A percentile compares a stretch with the other conserved stretches of the same genome.
Conservation (phyloP, 2,797 vertebrate species). For the Dicrostonyx torquatus region DNA sequence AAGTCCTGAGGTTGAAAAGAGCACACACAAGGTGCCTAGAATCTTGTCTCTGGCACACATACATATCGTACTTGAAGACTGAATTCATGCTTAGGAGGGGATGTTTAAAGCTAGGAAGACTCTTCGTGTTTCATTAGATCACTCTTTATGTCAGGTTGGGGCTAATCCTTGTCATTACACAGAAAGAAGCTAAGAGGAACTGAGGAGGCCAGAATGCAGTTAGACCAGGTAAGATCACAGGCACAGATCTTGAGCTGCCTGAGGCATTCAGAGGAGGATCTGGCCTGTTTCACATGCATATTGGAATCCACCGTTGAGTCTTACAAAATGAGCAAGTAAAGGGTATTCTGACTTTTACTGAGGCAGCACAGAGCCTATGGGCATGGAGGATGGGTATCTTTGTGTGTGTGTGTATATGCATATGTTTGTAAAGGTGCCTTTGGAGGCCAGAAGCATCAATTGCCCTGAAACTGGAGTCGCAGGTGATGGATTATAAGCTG, state of each 20-base stretch:
- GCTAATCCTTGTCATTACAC: background rate
- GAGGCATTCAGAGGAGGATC: background rate
- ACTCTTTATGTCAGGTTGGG: background rate
- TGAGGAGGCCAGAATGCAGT: background rate
- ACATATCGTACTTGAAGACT: background rate
- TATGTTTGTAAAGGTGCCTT: background rate
- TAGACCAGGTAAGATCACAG: background rate
- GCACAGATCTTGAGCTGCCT: background rate
- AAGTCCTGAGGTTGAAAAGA: background rate
- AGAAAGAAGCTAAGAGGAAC: background rate
- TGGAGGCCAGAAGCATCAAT: background rate
- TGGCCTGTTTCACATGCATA: background rate
- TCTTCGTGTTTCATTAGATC: background rate
- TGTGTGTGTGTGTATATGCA: background rate
- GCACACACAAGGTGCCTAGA: background rate
- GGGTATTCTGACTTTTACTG: background rate
- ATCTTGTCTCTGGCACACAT: background rate
- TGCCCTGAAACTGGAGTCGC: background rate
- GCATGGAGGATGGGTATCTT: background rate
- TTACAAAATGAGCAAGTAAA: background rate
- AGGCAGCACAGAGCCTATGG: background rate
- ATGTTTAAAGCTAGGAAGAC: slow-evolving; percentile 10
- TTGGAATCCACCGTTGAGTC: background rate
- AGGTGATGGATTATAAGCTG: background rate
- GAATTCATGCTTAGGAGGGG: background rate